Percentiles rank a stretch among this genome's conserved stretches.
Evolutionary conservation across 2,888 invertebrate genomes (phyloP).

Genomic region (Proisotoma minuta): DNA sequence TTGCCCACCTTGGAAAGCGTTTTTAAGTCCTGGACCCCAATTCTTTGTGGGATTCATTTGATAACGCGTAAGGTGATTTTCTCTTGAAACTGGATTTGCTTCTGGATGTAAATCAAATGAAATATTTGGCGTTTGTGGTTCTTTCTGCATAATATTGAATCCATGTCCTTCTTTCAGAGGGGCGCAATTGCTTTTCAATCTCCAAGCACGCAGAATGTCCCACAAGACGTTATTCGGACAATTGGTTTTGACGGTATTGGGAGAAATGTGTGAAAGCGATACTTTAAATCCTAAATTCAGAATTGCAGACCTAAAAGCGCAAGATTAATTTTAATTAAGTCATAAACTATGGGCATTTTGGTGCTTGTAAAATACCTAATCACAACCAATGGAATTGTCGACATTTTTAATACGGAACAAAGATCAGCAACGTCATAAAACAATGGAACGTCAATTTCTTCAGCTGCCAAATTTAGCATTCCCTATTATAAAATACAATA

Average conservation of each 20-base stretch:
- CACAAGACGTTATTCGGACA: slow-evolving; percentile 82
- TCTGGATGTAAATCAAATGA: slow-evolving; percentile 60
- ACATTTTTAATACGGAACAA: slow-evolving; percentile 66
- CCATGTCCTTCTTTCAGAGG: slow-evolving; percentile 56
- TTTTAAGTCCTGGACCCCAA: slow-evolving; percentile 88
- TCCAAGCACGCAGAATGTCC: slow-evolving; percentile 86
- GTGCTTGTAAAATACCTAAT: slow-evolving; percentile 58
- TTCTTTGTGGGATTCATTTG: slow-evolving; percentile 78
- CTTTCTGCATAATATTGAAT: slow-evolving; percentile 24
- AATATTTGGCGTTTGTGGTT: slow-evolving; percentile 51
- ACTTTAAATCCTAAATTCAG: slow-evolving; percentile 85
- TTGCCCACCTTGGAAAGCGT: slow-evolving; percentile 29
- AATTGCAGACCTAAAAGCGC: slow-evolving; percentile 71
- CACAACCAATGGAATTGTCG: slow-evolving; percentile 64
- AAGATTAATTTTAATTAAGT: slow-evolving; percentile 10
- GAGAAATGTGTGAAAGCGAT: slow-evolving; percentile 84
- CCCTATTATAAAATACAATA: slow-evolving; percentile 55
- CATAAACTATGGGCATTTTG: background rate
- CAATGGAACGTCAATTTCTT: slow-evolving; percentile 84
- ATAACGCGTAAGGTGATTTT: slow-evolving; percentile 68
- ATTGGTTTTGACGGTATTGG: slow-evolving; percentile 84
- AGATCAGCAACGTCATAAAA: slow-evolving; percentile 80
- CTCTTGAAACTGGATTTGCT: slow-evolving; percentile 76
- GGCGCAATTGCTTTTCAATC: slow-evolving; percentile 59
- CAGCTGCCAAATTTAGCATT: slow-evolving; percentile 70